Base-by-base conservation (phyloP, 1,140 invertebrate species). In the Tetragnatha versicolor region DNA sequence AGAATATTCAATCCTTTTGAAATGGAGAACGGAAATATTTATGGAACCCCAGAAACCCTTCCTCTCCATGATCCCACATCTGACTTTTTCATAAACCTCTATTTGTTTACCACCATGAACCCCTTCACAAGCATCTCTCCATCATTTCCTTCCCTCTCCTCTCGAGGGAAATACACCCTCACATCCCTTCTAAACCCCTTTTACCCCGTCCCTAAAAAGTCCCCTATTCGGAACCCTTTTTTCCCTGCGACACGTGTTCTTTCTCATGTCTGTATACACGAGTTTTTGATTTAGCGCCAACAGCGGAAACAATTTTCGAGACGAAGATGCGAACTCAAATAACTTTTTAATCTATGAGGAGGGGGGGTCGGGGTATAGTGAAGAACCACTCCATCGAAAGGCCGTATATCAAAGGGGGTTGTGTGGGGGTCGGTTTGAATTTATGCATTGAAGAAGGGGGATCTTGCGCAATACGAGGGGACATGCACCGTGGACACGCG, bases 331-430 rank as follows among this genome's bases (percentile, higher is more conserved):
- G 60, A 63, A 63, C 60, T 63, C 60, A 63, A 63, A 63, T 63
- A 63, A 63, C 60, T 63, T 63, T 63, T 39, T 63, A 63, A 63
- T 63, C 60, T 63, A 39, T 37, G 29, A 3, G 60, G 5, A 58
- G 29, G 55, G 49, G 55, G n/a, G 10, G 10, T 45, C 42, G 42
- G 60, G 25, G 22, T 12, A 12, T n/a, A n/a, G 5, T 39, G 35
- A 22, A 37, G 37, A n/a, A 5, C 37, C 25, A 63, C 60, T 63
- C 60, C 12, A 63, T 63, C 60, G 60, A 63, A 63, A 63, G 37
- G 22, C 20, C 60, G 27, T 63, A 39, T 42, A 63, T 63, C 37
- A 63, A n/a, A 31, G 29, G 33, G 27, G 60, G 35, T 27, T 17
- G 31, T 22, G 31, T 12, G 37, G 10, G n/a, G n/a, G n/a, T n/a